These are phyloP conservation scores for Hecatera dysodea DNA, from an alignment of 2,888 invertebrate species.

Conservation along the genomic window DNA sequence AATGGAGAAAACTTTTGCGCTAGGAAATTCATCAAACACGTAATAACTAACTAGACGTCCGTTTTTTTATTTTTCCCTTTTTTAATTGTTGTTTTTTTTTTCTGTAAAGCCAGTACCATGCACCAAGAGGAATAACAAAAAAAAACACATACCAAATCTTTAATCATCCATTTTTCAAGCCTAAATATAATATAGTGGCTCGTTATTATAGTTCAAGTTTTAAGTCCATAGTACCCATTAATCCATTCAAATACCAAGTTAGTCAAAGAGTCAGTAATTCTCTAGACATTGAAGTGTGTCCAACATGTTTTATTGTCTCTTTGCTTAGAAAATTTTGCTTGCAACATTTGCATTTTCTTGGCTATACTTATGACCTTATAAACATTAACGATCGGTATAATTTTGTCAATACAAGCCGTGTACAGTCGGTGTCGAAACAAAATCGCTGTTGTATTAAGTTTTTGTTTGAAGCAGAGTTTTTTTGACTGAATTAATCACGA, in stretches of 20 bases:
- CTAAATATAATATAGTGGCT: conserved; percentile 3
- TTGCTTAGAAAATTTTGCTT: conserved; percentile 55
- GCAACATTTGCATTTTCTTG: conserved; percentile 56
- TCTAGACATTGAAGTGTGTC: conserved; percentile 53
- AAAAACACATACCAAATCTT: background rate
- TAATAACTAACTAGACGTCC: too few relatives aligned
- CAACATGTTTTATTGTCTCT: conserved; percentile 42
- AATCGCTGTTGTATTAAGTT: background rate
- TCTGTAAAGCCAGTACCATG: too few relatives aligned
- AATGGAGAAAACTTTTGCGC: too few relatives aligned
- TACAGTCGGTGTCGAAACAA: conserved; percentile 37
- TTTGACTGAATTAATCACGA: background rate
- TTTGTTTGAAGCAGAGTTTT: background rate
- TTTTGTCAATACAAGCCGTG: conserved; percentile 59
- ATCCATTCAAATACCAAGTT: conserved; percentile 26
- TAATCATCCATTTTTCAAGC: background rate
- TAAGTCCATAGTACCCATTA: conserved; percentile 2
- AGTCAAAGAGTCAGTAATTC: conserved; percentile 43
- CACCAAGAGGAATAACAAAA: too few relatives aligned
- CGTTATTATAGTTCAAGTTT: background rate
- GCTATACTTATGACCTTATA: conserved; percentile 54
- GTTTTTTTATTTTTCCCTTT: too few relatives aligned
- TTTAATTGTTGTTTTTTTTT: too few relatives aligned
- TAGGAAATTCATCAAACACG: too few relatives aligned
- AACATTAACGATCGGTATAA: conserved; percentile 60